Base-by-base conservation (phyloP, 2,797 vertebrate genomes). In the Rhabdomys pumilio region DNA sequence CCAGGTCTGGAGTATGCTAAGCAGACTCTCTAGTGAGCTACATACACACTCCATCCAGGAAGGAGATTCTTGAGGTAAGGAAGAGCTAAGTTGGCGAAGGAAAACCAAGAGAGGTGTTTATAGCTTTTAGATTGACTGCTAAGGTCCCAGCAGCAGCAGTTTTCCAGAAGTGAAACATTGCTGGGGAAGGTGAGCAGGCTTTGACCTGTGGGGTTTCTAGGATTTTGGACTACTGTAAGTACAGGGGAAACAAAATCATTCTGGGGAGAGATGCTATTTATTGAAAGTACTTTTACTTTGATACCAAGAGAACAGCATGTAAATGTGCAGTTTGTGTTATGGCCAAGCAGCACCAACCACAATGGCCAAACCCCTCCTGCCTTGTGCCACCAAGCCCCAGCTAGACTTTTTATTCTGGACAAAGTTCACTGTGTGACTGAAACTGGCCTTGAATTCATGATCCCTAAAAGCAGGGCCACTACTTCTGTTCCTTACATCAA, bases 21-120 rank as follows among this genome's bases (percentile, higher is more conserved):
- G 13, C 20, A 38, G 73, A 29, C 26, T 41, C 20, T 55, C 69
- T 75, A 59, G 41, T 47, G 26, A 65, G 26, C 53, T 61, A 11
- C 20, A 59, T 61, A 11, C 20, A 59, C 17, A 34, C 75, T 65
- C n/a, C 57, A 89, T 0, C 41, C 73, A 63, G 41, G 55, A n/a
- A 65, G 26, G 82, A 65, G 34, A 50, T 17, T 82, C 79, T 87
- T 77, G 82, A 89, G 93, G 59, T 12, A 69, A 83, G 47, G 82
- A 83, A 80, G 65, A 92, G 31, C 29, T 44, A 44, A 67, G 14
- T 61, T 85, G 31, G 8, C 59, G 22, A 86, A 90, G 44, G 75
- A 84, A 82, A 53, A 76, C 38, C 8, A 5, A 29, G 41, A 75
- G 20, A 67, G 34, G 80, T 15, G 24, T 20, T 72, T 85, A 67